Evolutionary conservation across 2,113 vertebrate species (phyloP), one percentile per base, ranked within the genome.

Genomic region (Prunella fulvescens): DNA sequence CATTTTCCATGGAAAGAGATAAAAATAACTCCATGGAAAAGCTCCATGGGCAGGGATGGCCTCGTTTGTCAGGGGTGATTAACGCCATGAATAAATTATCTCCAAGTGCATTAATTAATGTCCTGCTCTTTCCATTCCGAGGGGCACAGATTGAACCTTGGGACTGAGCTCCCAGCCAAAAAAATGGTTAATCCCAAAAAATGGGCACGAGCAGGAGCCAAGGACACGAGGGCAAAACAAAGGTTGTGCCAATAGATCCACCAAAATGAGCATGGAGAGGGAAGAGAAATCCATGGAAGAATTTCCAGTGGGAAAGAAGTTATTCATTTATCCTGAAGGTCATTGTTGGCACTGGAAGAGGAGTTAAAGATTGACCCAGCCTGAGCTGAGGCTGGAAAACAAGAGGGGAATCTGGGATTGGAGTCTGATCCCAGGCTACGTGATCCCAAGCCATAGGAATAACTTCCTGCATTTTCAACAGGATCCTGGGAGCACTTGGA

Each of bases 351-450:
- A 12, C 61, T 42, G 78, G 50, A n/a, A 94, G 50, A 82, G 66
- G 78, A 64, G 90, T 96, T 97, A 95, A 96, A 92, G 79, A 97
- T 88, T 95, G 92, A 96, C 86, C 88, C 37, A 14, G 42, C 15
- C 50, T 2, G 19, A 76, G 71, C 42, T 39, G 6, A n/a, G 67
- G 37, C 4, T 93, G 86, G 45, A 83, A 90, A 80, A 72, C 54
- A 53, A 45, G 35, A 76, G 12, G 53, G 24, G 58, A 7, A 86
- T 91, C 24, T 2, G 12, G 14, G 81, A 7, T 24, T 33, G 62
- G 37, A 72, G 28, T 26, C 42, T 61, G n/a, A 53, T 89, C 90
- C 87, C 61, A 37, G 47, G 18, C 47, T 14, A 8, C 64, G 56
- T 31, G 48, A 62, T 50, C 77, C 10, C 9, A 23, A 70, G 16